Percentiles rank a stretch among this genome's conserved stretches.
These are phyloP conservation scores for Apteryx mantelli DNA, from an alignment of 2,113 vertebrate genomes.

Conservation along the genomic window DNA sequence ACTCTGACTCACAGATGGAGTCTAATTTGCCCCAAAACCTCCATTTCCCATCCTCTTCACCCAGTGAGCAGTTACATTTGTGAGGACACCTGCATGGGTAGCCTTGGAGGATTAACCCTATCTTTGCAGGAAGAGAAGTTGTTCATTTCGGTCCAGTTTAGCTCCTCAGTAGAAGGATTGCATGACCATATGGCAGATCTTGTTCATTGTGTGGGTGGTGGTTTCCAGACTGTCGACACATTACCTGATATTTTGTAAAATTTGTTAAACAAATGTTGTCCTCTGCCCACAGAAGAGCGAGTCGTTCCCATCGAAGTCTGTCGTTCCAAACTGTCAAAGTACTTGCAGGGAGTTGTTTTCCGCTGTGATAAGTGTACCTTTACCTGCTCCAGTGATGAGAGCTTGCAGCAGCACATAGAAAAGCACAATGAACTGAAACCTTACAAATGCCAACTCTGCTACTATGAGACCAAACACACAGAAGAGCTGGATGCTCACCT, in stretches of 20 bases:
- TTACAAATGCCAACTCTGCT: constrained; percentile 98
- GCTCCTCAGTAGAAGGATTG: not conserved
- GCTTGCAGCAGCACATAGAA: constrained; percentile 93
- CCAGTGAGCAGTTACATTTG: not conserved
- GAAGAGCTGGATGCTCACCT: constrained; percentile 93
- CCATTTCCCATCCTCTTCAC: not conserved
- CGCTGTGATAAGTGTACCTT: constrained; percentile 98
- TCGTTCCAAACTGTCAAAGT: constrained; percentile 95
- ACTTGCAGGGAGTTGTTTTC: constrained; percentile 95
- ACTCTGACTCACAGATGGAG: not conserved
- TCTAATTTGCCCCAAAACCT: not conserved
- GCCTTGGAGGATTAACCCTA: not conserved
- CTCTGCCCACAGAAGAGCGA: constrained; percentile 89
- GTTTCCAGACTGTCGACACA: not conserved
- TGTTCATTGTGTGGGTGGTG: not conserved
- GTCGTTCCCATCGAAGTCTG: constrained; percentile 95
- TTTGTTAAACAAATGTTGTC: constrained; percentile 10
- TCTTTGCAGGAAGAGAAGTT: not conserved
- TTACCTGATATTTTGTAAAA: not conserved
- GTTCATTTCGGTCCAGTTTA: not conserved
- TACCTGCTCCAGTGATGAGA: constrained; percentile 95
- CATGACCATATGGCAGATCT: not conserved
- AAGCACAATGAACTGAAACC: constrained; percentile 96
- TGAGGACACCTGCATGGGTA: not conserved
- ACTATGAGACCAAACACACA: constrained; percentile 92